A percentile compares a stretch with the other conserved stretches of the same genome.
phyloP scores from a whole-genome alignment of 2,113 vertebrate species.

The Mixornis gularis region DNA sequence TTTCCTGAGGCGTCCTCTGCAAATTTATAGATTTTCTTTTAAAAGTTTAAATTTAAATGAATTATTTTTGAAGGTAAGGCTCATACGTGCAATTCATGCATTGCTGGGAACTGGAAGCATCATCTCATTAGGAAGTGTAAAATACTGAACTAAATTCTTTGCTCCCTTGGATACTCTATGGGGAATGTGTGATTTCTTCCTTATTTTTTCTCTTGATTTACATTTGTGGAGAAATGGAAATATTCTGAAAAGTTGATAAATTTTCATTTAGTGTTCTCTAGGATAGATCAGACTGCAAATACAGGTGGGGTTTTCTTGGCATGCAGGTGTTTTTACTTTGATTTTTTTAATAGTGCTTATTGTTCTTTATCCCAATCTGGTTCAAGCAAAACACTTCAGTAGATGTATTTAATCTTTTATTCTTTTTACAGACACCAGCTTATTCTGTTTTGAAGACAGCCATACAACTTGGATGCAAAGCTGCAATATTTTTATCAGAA shows the following conservation, averaged over 20 bases:
- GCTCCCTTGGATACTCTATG: background rate
- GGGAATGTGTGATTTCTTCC: background rate
- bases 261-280: background rate
- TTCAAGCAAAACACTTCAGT: background rate
- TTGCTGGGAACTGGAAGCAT: background rate
- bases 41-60: background rate
- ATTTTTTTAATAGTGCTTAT: background rate
- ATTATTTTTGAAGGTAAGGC: background rate
- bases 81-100: background rate
- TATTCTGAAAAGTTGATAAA: background rate
- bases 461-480: conserved; percentile 90
- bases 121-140: background rate
- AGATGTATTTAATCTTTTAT: background rate
- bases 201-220: background rate
- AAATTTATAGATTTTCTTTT: background rate
- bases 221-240: background rate
- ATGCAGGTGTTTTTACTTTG: fast-evolving
- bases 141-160: background rate
- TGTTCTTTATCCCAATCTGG: background rate
- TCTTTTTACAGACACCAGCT: conserved; percentile 80
- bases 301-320: background rate
- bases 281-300: background rate
- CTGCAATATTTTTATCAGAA: conserved; percentile 88
- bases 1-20: background rate
- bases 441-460: conserved; percentile 84